Conservation (phyloP, 2,113 vertebrate genomes). For the Chamaetylas fuelleborni region DNA sequence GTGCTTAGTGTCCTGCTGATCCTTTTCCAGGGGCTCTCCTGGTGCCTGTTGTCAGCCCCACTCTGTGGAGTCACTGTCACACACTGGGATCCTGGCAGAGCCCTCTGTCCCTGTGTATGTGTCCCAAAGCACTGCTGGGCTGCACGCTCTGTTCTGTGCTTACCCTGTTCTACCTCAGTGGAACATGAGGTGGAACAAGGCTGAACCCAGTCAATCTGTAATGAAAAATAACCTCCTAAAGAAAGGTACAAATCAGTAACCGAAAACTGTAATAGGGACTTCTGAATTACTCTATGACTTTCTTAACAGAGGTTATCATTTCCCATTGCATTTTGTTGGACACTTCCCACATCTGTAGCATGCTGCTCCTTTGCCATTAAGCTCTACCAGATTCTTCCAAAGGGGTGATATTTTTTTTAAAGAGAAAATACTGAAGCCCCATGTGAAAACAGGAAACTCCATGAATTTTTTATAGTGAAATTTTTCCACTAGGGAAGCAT, state of each 20-base stretch:
- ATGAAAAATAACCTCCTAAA: not conserved
- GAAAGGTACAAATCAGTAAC: not conserved
- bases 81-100: not conserved
- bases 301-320: not conserved
- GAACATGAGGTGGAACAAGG: not conserved
- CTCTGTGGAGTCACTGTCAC: not conserved
- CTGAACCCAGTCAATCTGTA: not conserved
- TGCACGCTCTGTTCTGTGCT: not conserved
- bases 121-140: not conserved
- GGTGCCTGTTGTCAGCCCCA: not conserved
- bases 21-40: not conserved
- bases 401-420: constrained; percentile 1
- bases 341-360: not conserved
- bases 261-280: not conserved
- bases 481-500: constrained; percentile 56
- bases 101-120: rapidly evolving
- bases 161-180: not conserved
- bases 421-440: constrained; percentile 28
- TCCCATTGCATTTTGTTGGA: not conserved
- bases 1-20: not conserved
- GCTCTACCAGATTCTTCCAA: constrained; percentile 4
- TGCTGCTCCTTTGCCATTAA: not conserved
- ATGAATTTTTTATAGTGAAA: constrained; percentile 54
- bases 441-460: constrained; percentile 57
- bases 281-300: not conserved